Evolutionary conservation across 1,140 invertebrate species (phyloP).

Genomic region (Mactra quadrangularis): DNA sequence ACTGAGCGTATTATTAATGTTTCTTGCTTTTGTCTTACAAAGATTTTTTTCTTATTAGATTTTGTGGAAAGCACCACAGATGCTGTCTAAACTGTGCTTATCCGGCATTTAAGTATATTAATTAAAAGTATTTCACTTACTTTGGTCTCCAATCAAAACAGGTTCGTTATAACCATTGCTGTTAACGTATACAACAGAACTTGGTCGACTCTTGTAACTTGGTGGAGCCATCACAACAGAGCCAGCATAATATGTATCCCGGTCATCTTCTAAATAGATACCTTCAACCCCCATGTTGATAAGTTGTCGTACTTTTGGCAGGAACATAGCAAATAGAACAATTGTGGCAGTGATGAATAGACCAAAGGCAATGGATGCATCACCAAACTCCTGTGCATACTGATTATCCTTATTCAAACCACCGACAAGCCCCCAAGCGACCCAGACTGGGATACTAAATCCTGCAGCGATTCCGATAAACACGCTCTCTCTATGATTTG

Average conservation of each 20-base stretch:
- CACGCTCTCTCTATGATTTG: slow-evolving; percentile 95
- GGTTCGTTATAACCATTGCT: slow-evolving; percentile 75
- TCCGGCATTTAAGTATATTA: no score
- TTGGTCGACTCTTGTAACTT: slow-evolving; percentile 84
- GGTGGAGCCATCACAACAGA: slow-evolving; percentile 78
- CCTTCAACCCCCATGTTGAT: slow-evolving; percentile 91
- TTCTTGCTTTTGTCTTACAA: no score
- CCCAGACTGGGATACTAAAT: slow-evolving; percentile 91
- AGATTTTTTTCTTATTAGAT: no score
- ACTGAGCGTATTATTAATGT: no score
- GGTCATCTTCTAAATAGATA: slow-evolving; percentile 90
- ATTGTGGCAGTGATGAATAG: slow-evolving; percentile 91
- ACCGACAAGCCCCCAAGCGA: slow-evolving; percentile 90
- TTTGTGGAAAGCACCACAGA: no score
- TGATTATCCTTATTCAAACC: slow-evolving; percentile 87
- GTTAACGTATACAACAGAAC: slow-evolving; percentile 89
- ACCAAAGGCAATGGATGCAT: slow-evolving; percentile 94
- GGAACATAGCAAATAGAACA: slow-evolving; percentile 96
- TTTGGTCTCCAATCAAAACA: slow-evolving; percentile 72
- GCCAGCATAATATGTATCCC: slow-evolving; percentile 87
- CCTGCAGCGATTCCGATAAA: slow-evolving; percentile 95
- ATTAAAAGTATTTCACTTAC: slow-evolving; percentile 62
- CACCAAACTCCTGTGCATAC: slow-evolving; percentile 85
- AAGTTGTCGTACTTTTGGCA: slow-evolving; percentile 93
- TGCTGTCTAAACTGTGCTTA: no score